Percentiles rank a stretch among this genome's conserved stretches.
Conservation (phyloP, 2,888 invertebrate species). For the Griposia aprilina region DNA sequence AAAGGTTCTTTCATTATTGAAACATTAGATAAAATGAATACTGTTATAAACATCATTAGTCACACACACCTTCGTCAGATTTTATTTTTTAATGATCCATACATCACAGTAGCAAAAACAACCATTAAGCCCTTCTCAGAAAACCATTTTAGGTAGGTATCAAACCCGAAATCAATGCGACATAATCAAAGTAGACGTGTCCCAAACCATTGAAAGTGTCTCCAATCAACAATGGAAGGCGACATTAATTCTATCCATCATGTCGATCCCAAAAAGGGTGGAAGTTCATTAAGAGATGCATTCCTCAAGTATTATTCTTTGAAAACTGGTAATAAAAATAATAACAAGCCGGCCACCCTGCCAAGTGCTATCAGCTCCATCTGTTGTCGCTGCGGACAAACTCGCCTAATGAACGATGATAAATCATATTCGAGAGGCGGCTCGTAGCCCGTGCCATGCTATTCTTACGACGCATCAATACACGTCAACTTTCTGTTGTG, state of each 20-base stretch:
- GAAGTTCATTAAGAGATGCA: constrained; percentile 90
- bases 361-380: constrained; percentile 91
- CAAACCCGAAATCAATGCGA: constrained; percentile 79
- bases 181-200: constrained; percentile 79
- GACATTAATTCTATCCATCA: constrained; percentile 91
- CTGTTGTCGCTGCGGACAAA: constrained; percentile 91
- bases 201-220: constrained; percentile 85
- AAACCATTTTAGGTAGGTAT: constrained; percentile 76
- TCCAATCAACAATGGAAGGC: constrained; percentile 89
- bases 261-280: constrained; percentile 89
- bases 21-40: constrained; percentile 42
- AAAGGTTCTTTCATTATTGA: constrained; percentile 1
- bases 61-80: constrained; percentile 47
- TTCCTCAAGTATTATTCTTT: constrained; percentile 91
- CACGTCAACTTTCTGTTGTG: constrained; percentile 55
- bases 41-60: constrained; percentile 62
- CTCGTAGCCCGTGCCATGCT: constrained; percentile 82
- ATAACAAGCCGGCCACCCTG: constrained; percentile 91
- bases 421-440: constrained; percentile 91
- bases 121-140: constrained; percentile 74
- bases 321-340: constrained; percentile 90
- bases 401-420: constrained; percentile 91
- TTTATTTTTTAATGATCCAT: constrained; percentile 65
- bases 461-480: constrained; percentile 76
- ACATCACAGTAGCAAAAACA: constrained; percentile 70